Base-by-base conservation (phyloP, 1,140 invertebrate species). In the Antheraea pernyi region DNA sequence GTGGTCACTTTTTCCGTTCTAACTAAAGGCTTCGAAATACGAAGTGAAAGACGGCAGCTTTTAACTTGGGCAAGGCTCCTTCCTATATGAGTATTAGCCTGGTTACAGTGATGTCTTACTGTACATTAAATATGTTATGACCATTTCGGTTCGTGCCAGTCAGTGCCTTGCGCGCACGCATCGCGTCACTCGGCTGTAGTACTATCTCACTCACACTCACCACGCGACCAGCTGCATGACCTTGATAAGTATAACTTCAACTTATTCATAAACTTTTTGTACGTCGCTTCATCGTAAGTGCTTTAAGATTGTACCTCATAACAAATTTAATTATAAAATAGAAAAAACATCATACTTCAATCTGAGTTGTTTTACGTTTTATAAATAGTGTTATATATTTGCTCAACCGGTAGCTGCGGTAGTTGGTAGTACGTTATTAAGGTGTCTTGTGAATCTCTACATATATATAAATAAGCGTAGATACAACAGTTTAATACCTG, bases 131-230 rank as follows among this genome's bases (percentile, higher is more conserved):
- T 53, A n/a, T 53, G 46, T 53, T 53, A 1, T 53, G 46, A 16
- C 13, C 46, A 53, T 53, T 53, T 53, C 30, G 61, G 13, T 36
- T 70, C 61, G 76, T 78, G 66, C 76, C 76, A 76, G 74, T 58
- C 76, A 7, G 76, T 78, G 68, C 76, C 76, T 72, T 75, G 76
- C 76, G 76, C 76, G 69, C 46, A 16, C 70, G 71, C 76, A 71
- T 73, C 71, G 39, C 68, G 37, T 77, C 75, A 61, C 22, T 77
- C 70, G 19, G 59, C 59, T 65, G 64, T 69, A 72, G 36, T 19
- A 13, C 60, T 16, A 42, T 77, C 75, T 66, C 66, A 19, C 62
- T 79, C 75, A 19, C 68, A 71, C 79, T 13, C 19, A 60, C 62
- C 59, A 60, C 71, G 67, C 64, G 67, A 68, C 67, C 22, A 42